phyloP scores from a whole-genome alignment of 1,140 invertebrate species.

The Metaphire vulgaris region DNA sequence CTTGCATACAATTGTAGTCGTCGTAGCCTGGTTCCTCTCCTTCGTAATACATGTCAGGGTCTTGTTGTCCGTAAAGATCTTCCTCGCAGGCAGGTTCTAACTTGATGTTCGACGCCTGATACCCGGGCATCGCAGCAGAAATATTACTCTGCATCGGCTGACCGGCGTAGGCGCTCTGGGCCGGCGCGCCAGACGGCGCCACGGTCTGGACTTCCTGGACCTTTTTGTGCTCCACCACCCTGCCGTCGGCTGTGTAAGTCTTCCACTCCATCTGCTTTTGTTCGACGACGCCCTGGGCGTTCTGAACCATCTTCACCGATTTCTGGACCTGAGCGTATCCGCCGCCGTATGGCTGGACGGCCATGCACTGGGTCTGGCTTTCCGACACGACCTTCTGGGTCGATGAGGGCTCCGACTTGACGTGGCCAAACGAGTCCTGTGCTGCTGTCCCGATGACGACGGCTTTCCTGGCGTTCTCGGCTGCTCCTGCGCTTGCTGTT shows the following conservation, averaged over 20 bases:
- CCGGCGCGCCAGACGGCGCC: neutral
- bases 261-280: constrained; percentile 18
- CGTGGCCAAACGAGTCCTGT: neutral
- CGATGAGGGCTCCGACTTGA: neutral
- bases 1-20: neutral
- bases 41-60: neutral
- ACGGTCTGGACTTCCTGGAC: constrained; percentile 13
- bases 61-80: neutral
- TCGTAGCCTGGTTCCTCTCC: neutral
- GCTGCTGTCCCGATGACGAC: neutral
- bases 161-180: neutral
- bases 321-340: constrained; percentile 21
- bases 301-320: constrained; percentile 13
- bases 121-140: neutral
- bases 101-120: neutral
- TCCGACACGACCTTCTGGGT: neutral
- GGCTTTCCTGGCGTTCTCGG: neutral
- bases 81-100: neutral
- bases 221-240: constrained; percentile 19
- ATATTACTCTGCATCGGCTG: neutral
- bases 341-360: constrained; percentile 3
- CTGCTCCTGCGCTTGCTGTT: neutral
- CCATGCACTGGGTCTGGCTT: constrained; percentile 11
- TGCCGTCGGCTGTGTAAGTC: constrained; percentile 13
- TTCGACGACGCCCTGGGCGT: constrained; percentile 12